Percentiles rank a stretch among this genome's conserved stretches.
These are phyloP conservation scores for Epistrophe eligans DNA, from an alignment of 2,888 invertebrate species.

Conservation along the genomic window DNA sequence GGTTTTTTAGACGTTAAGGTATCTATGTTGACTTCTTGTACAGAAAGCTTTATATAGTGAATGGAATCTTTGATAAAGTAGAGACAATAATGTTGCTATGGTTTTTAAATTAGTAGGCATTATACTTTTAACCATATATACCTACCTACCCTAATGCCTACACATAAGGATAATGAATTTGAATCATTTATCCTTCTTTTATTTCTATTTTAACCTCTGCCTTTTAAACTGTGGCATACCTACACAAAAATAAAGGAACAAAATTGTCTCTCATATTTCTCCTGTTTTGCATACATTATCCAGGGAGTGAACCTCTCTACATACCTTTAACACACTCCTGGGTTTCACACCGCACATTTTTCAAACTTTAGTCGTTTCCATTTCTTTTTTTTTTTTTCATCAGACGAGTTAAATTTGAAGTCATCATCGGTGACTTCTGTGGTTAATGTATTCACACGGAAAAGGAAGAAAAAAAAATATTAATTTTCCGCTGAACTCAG, in stretches of 20 bases:
- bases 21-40: neutral
- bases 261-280: conserved; percentile 57
- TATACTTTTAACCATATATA: neutral
- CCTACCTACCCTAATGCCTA: conserved; percentile 16
- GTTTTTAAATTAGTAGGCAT: conserved; percentile 49
- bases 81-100: conserved; percentile 19
- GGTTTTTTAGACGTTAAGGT: neutral
- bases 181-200: conserved; percentile 52
- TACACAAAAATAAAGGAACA: conserved; percentile 6
- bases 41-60: neutral
- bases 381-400: neutral
- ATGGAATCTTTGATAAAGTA: conserved; percentile 38
- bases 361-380: conserved; percentile 30
- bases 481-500: conserved; percentile 56
- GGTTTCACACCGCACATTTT: conserved; percentile 10
- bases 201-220: conserved; percentile 3
- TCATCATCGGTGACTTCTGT: conserved; percentile 64
- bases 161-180: conserved; percentile 65
- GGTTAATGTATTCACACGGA: conserved; percentile 53
- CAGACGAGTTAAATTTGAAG: conserved; percentile 61
- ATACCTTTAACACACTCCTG: neutral
- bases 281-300: conserved; percentile 21
- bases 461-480: conserved; percentile 25
- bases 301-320: neutral
- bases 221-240: neutral